phyloP scores from a whole-genome alignment of 2,113 vertebrate species.

The cattle (Bos taurus) region ARS-UCD2.0 NC_037333.1:9403501-9404000 shows the following conservation, averaged over 20 bases:
- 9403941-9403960: not conserved
- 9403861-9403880: not conserved
- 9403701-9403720: not conserved
- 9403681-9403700: not conserved
- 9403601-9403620: not conserved
- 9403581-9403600: not conserved
- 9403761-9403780: not conserved
- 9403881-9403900: not conserved
- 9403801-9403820: not conserved
- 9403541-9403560: not conserved
- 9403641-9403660: not conserved
- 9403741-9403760: not conserved
- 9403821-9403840: not conserved
- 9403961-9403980: not conserved
- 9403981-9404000: not conserved
- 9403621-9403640: not conserved
- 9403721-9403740: not conserved
- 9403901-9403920: not conserved
- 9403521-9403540: not conserved
- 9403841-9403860: not conserved
- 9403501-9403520: not conserved
- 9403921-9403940: not conserved
- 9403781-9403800: not conserved
- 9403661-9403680: not conserved
- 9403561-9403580: not conserved